Percentiles rank a stretch among this genome's conserved stretches.
phyloP scores from a whole-genome alignment of 2,797 vertebrate species.

The Antrozous pallidus region DNA sequence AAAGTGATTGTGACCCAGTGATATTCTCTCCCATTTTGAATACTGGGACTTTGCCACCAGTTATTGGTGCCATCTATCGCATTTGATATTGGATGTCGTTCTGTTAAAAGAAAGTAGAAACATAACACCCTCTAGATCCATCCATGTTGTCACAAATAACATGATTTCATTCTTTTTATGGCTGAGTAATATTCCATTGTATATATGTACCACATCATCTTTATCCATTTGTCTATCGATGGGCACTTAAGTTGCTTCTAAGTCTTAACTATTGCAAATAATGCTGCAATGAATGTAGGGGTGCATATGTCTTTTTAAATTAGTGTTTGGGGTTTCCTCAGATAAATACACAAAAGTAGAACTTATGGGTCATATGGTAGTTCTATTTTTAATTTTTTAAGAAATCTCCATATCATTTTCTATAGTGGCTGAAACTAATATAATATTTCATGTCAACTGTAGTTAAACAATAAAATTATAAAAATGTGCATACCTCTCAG shows the following conservation, averaged over 20 bases:
- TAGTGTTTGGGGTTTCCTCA: neutral
- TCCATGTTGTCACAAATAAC: neutral
- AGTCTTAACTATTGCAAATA: neutral
- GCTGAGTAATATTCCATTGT: neutral
- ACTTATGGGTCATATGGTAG: neutral
- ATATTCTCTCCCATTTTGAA: constrained; percentile 93
- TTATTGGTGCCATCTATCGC: constrained; percentile 95
- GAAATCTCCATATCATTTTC: neutral
- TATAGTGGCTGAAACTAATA: neutral
- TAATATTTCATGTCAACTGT: neutral
- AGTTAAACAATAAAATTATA: neutral
- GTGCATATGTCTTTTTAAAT: neutral
- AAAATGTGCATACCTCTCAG: neutral
- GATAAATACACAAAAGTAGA: neutral
- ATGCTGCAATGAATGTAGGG: neutral
- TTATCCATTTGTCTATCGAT: neutral
- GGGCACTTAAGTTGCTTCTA: neutral
- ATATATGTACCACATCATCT: neutral
- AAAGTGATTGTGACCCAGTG: constrained; percentile 96
- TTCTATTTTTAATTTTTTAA: neutral
- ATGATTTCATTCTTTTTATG: neutral
- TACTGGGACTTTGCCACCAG: constrained; percentile 99
- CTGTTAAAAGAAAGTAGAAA: constrained; percentile 80
- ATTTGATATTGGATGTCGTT: constrained; percentile 92
- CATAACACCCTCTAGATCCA: neutral